Percentiles rank a stretch among this genome's conserved stretches.
phyloP scores from a whole-genome alignment of 1,140 invertebrate genomes.

The Pemphigus obesinymphae region DNA sequence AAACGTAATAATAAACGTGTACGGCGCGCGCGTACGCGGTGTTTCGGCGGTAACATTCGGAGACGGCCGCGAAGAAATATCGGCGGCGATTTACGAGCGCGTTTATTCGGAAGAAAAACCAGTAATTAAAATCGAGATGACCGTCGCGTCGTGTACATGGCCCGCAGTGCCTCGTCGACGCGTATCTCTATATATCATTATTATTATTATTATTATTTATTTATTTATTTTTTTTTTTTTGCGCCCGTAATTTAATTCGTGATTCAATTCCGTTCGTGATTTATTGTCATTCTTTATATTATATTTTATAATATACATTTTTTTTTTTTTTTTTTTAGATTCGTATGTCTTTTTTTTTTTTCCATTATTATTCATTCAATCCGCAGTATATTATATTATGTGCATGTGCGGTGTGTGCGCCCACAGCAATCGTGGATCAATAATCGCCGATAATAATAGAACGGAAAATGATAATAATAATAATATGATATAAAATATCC shows the following conservation, averaged over 20 bases:
- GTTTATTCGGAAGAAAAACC: constrained; percentile 5
- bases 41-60: background rate
- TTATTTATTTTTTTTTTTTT: background rate
- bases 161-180: background rate
- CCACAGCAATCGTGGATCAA: too few species aligned
- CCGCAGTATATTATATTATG: too few species aligned
- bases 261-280: constrained; percentile 28
- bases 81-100: constrained; percentile 28
- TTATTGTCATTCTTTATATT: constrained; percentile 18
- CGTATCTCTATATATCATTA: background rate
- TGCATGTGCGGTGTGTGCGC: too few species aligned
- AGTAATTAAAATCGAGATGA: constrained; percentile 33
- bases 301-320: background rate
- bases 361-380: too few species aligned
- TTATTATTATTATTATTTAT: too few species aligned
- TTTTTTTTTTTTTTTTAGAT: background rate
- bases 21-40: background rate
- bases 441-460: too few species aligned
- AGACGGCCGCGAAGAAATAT: background rate
- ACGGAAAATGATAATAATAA: too few species aligned
- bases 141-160: background rate
- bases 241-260: constrained; percentile 27
- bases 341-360: too few species aligned
- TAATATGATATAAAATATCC: too few species aligned
- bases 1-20: background rate